Base-by-base conservation (phyloP, 2,888 invertebrate genomes). In the Coremacera marginata region DNA sequence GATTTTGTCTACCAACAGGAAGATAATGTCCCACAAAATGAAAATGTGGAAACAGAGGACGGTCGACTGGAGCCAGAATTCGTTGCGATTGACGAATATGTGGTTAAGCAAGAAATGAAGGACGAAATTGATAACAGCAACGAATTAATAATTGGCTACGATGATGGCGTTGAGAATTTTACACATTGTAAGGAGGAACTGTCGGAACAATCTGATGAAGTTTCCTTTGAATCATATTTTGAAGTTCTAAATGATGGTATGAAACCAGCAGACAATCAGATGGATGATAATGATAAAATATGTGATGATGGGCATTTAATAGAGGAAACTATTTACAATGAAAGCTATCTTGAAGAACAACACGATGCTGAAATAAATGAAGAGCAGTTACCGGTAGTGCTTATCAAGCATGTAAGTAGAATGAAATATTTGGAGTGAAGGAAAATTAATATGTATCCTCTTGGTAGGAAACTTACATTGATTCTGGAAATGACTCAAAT, bases 401-500 rank as follows among this genome's bases (percentile, higher is more conserved):
- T 51, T 5, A 52, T 73, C 34, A 73, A 73, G 14, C 63, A 73
- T 19, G 73, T 73, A 19, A 27, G 70, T 70, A 52, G 16, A 27
- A 70, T 25, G 16, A 68, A 14, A 55, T 14, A 8, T 14, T 44
- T n/a, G 44, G 5, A 44, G 8, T 14, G n/a, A 22, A n/a, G 44
- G 5, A 31, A 74, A 25, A 19, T 25, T 25, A 4, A 25, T 3
- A 8, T 49, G 1, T 2, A 19, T 19, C 16, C 27, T 27, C 3
- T 19, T 62, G 63, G 9, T 31, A 74, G 65, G 65, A 74, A 51
- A 11, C 25, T 34, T 16, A 25, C 31, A 22, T 25, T 62, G 79
- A 81, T 5, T 77, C 81, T 0, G 81, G n/a, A 5, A 52, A 65
- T 19, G 73, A 74, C 4, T 71, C 68, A 11, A 55, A 65, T 52